Conservation (phyloP, 92 coral and sea anemone genomes). For the Palythoa caribaeorum region DNA sequence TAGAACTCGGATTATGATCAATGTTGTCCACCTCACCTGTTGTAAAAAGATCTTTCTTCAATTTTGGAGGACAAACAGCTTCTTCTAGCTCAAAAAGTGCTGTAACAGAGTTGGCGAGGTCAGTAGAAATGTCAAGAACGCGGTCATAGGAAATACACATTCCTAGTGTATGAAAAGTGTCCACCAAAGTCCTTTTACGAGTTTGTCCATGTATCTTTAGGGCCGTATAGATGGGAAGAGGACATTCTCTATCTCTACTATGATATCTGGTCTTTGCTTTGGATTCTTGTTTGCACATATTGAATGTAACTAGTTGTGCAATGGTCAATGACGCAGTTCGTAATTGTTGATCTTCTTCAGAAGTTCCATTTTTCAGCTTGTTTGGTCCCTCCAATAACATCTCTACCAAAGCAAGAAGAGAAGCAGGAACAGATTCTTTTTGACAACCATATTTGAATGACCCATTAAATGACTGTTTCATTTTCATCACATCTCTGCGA, state of each 20-base stretch:
- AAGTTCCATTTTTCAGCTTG: conserved; percentile 2
- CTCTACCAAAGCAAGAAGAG: conserved; percentile 44
- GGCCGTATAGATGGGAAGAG: conserved; percentile 37
- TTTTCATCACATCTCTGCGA: conserved; percentile 50
- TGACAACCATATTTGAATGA: conserved; percentile 25
- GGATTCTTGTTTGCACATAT: conserved; percentile 1
- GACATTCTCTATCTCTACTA: conserved; percentile 41
- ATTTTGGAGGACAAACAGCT: conserved; percentile 9
- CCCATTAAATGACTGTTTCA: conserved; percentile 46
- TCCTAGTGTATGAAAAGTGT: background rate
- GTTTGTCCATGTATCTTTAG: conserved; percentile 12
- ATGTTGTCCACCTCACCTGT: background rate
- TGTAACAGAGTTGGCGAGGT: background rate
- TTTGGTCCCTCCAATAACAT: conserved; percentile 57
- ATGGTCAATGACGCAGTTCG: conserved; percentile 42
- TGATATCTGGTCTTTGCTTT: conserved; percentile 13
- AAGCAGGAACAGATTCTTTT: background rate
- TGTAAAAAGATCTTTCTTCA: background rate
- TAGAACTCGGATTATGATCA: conserved; percentile 14
- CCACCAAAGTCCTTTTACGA: background rate
- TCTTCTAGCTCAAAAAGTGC: background rate
- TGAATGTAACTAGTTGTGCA: conserved; percentile 46
- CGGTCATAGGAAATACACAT: conserved; percentile 17
- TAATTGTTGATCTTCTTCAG: conserved; percentile 35
- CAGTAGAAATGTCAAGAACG: conserved; percentile 24